Base-by-base conservation (phyloP, 2,797 vertebrate species). In the Pelochelys cantorii region DNA sequence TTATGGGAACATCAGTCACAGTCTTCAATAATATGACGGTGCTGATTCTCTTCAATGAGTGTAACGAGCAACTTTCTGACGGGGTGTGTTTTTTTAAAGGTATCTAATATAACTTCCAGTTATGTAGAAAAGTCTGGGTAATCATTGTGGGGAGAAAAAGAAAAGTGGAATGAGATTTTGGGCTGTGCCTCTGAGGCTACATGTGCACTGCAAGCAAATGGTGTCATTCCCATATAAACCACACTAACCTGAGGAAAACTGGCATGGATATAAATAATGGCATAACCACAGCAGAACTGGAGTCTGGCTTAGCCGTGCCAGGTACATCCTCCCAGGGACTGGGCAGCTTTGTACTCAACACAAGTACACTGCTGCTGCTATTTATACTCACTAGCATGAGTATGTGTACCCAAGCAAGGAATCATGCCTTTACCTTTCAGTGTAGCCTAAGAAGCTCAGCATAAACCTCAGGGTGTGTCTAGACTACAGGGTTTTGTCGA, bases 1-100 rank as follows among this genome's bases (percentile, higher is more conserved):
- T 31, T 10, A 34, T 23, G 18, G 53, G 56, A 75, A 11, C 3
- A 0, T 37, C 29, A 15, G 1, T 59, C n/a, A 0, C 80, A 11
- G 37, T 42, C 22, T 34, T 74, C 37, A 25, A 20, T 37, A 74
- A 74, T 74, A 37, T 12, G 5, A 37, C 25, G 71, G 10, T 74
- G 37, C 34, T 74, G 23, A 42, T 74, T 74, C 71, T 25, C 22
- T 25, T 12, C 11, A 74, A 42, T 12, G 22, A 42, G 6, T 42
- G 11, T 25, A 74, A 74, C 2, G 37, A 22, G 11, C 71, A 42
- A 23, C 25, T 42, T 42, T 75, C 37, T 75, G 74, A 48, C 1
- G 4, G 65, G 5, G 5, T 37, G 8, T 37, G 5, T 22, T 37
- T 77, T 77, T 77, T 48, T 52, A 9, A 77, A 29, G 74, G 7